These are phyloP conservation scores for Hyposoter didymator DNA, from an alignment of 2,888 invertebrate genomes.

Conservation along the genomic window DNA sequence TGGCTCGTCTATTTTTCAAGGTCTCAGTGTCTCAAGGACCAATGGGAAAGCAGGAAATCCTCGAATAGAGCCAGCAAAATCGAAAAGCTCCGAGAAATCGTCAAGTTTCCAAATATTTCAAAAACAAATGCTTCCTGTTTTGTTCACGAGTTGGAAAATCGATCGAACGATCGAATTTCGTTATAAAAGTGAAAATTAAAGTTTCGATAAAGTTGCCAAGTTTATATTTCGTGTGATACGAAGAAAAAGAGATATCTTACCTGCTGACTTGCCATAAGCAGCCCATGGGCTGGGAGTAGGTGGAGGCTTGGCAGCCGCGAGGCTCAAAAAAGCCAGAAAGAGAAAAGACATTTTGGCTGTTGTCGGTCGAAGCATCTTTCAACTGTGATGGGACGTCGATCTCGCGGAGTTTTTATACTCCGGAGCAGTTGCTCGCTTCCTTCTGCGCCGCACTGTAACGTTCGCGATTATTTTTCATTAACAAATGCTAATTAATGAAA, in stretches of 20 bases:
- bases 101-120: too few relatives aligned
- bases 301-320: slow-evolving; percentile 71
- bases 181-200: not conserved
- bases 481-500: slow-evolving; percentile 1
- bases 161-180: not conserved
- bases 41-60: too few relatives aligned
- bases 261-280: slow-evolving; percentile 44
- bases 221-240: not conserved
- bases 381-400: slow-evolving; percentile 51
- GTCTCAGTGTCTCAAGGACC: too few relatives aligned
- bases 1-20: too few relatives aligned
- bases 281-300: slow-evolving; percentile 75
- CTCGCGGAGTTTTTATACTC: slow-evolving; percentile 73
- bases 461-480: not conserved
- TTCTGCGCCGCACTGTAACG: not conserved
- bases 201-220: not conserved
- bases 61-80: too few relatives aligned
- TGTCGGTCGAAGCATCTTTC: slow-evolving; percentile 74
- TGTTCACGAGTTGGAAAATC: too few relatives aligned
- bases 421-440: slow-evolving; percentile 9
- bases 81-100: too few relatives aligned
- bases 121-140: too few relatives aligned
- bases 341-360: slow-evolving; percentile 70
- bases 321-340: slow-evolving; percentile 69
- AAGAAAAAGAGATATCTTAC: slow-evolving; percentile 29